Base-by-base conservation (phyloP, 2,113 vertebrate species). In the Chloebia gouldiae region DNA sequence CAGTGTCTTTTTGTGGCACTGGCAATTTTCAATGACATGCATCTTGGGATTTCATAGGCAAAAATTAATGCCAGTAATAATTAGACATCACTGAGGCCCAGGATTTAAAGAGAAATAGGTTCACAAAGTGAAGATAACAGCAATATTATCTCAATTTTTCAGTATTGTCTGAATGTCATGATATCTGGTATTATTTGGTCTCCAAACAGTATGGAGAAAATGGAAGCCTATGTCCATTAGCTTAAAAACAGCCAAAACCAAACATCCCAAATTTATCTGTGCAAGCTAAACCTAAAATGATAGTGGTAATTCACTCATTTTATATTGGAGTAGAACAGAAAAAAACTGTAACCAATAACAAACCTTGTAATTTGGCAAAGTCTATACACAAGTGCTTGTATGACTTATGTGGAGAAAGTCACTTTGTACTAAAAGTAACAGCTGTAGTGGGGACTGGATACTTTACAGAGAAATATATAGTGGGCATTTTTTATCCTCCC, bases 1-100 rank as follows among this genome's bases (percentile, higher is more conserved):
- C 44, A n/a, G 63, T 90, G 66, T n/a, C 78, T 95, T 92, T 94
- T 73, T 77, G 79, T 96, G 82, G 56, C 79, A 73, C 72, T 53
- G 51, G 51, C 39, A 96, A 88, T 95, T 92, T 90, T 77, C 75
- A 93, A 4, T 85, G 60, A 91, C 93, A 77, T 30, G 11, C 30
- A 77, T 51, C 54, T 65, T 73, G 79, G 57, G 63, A 83, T 80
- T 64, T 80, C 27, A 37, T 23, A 71, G 44, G 64, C 79, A 95
- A 93, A 92, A 92, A 90, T 82, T 93, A 77, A 63, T 77, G 81
- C 39, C 79, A 85, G 64, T 66, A 88, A 20, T 54, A 88, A 90
- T 88, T 59, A 92, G 25, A 66, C 57, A 35, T 73, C 45, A 54
- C 21, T 37, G 56, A 86, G 28, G 16, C 49, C 30, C 50, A n/a